Evolutionary conservation across 2,113 vertebrate genomes (phyloP).

Genomic region (Riparia riparia): DNA sequence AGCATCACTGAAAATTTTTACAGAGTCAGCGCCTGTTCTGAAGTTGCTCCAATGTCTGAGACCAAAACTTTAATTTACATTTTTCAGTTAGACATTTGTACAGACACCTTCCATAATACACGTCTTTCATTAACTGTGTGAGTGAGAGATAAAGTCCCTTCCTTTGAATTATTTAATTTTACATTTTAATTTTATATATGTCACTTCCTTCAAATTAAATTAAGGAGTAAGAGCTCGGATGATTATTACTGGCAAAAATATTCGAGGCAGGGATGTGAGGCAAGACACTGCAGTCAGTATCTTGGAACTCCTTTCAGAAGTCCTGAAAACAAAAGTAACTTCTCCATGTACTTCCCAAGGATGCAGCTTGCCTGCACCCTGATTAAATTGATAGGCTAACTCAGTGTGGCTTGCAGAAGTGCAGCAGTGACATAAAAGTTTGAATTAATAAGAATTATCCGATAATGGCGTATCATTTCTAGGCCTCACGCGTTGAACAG

Average conservation of each 20-base stretch:
- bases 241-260: slow-evolving; percentile 46
- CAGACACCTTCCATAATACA: not conserved
- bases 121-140: not conserved
- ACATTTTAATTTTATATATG: slow-evolving; percentile 53
- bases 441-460: slow-evolving; percentile 10
- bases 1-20: not conserved
- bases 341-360: not conserved
- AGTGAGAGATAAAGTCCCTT: slow-evolving; percentile 13
- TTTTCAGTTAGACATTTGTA: not conserved
- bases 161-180: slow-evolving; percentile 30
- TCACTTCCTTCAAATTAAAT: slow-evolving; percentile 48
- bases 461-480: not conserved
- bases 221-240: slow-evolving; percentile 46
- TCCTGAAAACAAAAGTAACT: not conserved
- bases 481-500: not conserved
- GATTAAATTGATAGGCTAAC: not conserved
- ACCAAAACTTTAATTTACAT: not conserved
- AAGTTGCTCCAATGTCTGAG: not conserved
- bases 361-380: not conserved
- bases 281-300: slow-evolving; percentile 35
- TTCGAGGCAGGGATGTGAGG: slow-evolving; percentile 3
- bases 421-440: not conserved
- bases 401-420: not conserved
- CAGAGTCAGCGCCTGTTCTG: not conserved
- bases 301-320: not conserved